Percentiles rank a stretch among this genome's conserved stretches.
phyloP scores from a whole-genome alignment of 1,140 invertebrate genomes.

The Drosophila biarmipes region DNA sequence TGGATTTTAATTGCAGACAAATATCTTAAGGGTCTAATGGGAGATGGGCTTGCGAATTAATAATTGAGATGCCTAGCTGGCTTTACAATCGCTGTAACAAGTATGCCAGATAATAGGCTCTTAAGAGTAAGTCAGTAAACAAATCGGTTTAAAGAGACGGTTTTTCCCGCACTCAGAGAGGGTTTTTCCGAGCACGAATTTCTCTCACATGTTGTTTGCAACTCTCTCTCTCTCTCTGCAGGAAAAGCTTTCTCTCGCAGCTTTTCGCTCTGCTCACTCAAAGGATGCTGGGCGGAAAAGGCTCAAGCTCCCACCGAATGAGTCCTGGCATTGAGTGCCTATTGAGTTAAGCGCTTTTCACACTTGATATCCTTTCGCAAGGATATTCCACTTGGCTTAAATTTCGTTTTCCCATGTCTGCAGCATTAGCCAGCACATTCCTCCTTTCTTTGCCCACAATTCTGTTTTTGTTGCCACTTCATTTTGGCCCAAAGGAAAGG shows the following conservation, averaged over 20 bases:
- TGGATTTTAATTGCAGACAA: slow-evolving; percentile 20
- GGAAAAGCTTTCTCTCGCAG: slow-evolving; percentile 22
- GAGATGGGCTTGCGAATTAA: slow-evolving; percentile 13
- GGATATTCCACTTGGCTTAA: slow-evolving; percentile 46
- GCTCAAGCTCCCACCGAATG: slow-evolving; percentile 20
- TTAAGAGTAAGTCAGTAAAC: slow-evolving; percentile 29
- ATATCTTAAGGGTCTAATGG: slow-evolving; percentile 8
- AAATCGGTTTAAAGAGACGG: slow-evolving; percentile 4
- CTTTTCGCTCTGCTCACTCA: slow-evolving; percentile 12
- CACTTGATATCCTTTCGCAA: slow-evolving; percentile 62
- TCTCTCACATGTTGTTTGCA: no score
- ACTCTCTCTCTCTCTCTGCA: slow-evolving; percentile 27
- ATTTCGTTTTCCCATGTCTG: slow-evolving; percentile 61
- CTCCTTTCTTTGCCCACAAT: slow-evolving; percentile 13
- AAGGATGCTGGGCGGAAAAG: slow-evolving; percentile 44
- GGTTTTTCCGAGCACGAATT: not conserved
- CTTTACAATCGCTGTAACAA: slow-evolving; percentile 1
- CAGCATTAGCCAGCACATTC: slow-evolving; percentile 70
- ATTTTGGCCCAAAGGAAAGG: slow-evolving; percentile 50
- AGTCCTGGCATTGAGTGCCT: slow-evolving; percentile 56
- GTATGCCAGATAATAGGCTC: not conserved
- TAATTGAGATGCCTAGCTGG: slow-evolving; percentile 7
- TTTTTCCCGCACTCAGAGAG: not conserved
- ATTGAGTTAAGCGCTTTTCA: slow-evolving; percentile 66
- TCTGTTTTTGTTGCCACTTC: slow-evolving; percentile 65